Evolutionary conservation across 2,113 vertebrate genomes (phyloP), one percentile per base, ranked within the genome.

Genomic region (Petromus typicus): DNA sequence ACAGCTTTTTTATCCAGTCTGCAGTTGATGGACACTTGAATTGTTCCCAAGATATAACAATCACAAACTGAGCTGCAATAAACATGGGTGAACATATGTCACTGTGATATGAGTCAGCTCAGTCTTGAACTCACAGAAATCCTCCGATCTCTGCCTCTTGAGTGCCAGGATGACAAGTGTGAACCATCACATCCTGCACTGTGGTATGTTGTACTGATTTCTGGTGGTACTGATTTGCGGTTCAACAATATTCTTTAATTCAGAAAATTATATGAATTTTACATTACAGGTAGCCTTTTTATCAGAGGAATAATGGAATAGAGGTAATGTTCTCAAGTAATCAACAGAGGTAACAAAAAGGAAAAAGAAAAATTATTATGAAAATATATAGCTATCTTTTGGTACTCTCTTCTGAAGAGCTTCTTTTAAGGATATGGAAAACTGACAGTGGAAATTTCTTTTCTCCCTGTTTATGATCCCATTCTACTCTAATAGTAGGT

Each of bases 201-300:
- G n/a, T n/a, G n/a, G n/a, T n/a, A n/a, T n/a, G n/a, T n/a, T n/a
- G n/a, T n/a, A n/a, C n/a, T n/a, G n/a, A n/a, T n/a, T n/a, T n/a
- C n/a, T n/a, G n/a, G n/a, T n/a, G n/a, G n/a, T n/a, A n/a, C n/a
- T n/a, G n/a, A n/a, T n/a, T n/a, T n/a, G n/a, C n/a, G n/a, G n/a
- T n/a, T n/a, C n/a, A n/a, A 85, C 69, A 69, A 66, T 78, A 57
- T 81, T 95, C 43, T 85, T 95, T 95, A 96, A 96, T 27, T 64
- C 27, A 95, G 76, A 7, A 89, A 96, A 95, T 95, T 80, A 54
- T 79, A 85, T 87, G 51, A 90, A 86, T 93, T 93, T 94, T 90
- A 95, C 57, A 95, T 92, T 89, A 79, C 22, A 79, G 30, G 16
- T 20, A 88, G 13, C 6, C 93, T 59, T 96, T 91, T 84, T 85